Base-by-base conservation (phyloP, 2,113 vertebrate species). In the Cinclus mexicanus region DNA sequence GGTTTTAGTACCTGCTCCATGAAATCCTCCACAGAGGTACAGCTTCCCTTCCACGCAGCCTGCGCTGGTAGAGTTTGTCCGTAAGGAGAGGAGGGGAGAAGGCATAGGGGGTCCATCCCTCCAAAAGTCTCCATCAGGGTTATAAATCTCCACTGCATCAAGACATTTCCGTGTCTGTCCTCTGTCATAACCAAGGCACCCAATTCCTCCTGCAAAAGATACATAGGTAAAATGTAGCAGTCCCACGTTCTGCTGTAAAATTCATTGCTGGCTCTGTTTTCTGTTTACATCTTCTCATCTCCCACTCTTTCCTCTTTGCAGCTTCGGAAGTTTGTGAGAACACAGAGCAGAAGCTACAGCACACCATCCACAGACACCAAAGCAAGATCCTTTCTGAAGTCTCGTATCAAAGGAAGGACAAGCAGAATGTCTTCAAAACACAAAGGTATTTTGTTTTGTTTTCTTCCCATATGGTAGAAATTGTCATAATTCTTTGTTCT, bases 131-230 rank as follows among this genome's bases (percentile, higher is more conserved):
- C 98, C 98, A 28, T 99, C 99, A 10, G 98, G 97, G 57, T 99
- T 99, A 94, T 99, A 99, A 95, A 99, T 99, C 97, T 99, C 99
- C 67, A 99, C 99, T 12, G 94, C 97, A 60, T 99, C 98, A 6
- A 99, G 99, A 70, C 99, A 99, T 84, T 98, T 98, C 18, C 99
- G 98, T 46, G 98, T 98, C 87, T 99, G 99, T n/a, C 99, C 99
- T 77, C 97, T 97, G 96, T 99, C 99, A 15, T 85, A 95, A 49
- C 99, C 99, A 46, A 98, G 95, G 63, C 99, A 99, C 21, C 99
- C 99, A 85, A 99, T 99, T 57, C 99, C 99, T 79, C 99, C 99
- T 99, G 77, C 18, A 74, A 84, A 87, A 75, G 35, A 91, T 17
- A 72, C 3, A 1, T 4, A 84, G 61, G 78, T 93, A 50, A 60